phyloP scores from a whole-genome alignment of 2,797 vertebrate genomes.

The Mus spretus region DNA sequence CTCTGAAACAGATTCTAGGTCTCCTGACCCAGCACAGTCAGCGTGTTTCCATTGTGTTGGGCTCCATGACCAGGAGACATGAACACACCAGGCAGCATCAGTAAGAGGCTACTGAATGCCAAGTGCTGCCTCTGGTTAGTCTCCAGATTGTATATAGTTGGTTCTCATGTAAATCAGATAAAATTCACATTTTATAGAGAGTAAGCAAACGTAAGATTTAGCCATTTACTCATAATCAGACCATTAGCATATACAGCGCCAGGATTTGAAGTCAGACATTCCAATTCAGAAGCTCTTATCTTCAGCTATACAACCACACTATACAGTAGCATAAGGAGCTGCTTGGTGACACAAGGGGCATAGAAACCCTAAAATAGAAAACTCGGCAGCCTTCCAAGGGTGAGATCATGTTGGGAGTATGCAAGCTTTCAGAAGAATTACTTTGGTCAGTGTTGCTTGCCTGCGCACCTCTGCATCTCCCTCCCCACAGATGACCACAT shows the following conservation, averaged over 20 bases:
- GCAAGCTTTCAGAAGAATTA: slow-evolving; percentile 75
- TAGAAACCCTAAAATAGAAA: slow-evolving; percentile 78
- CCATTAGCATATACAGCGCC: slow-evolving; percentile 13
- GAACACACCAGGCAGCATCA: neutral
- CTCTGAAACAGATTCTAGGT: neutral
- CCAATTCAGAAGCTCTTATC: neutral
- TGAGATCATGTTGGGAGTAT: slow-evolving; percentile 74
- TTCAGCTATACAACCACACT: slow-evolving; percentile 1
- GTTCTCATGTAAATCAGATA: slow-evolving; percentile 9
- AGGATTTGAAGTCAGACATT: slow-evolving; percentile 56
- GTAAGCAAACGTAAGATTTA: slow-evolving; percentile 42
- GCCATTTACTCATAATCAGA: slow-evolving; percentile 27
- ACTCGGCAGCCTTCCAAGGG: slow-evolving; percentile 76
- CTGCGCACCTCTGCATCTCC: slow-evolving; percentile 21
- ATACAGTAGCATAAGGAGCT: slow-evolving; percentile 57
- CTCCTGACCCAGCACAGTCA: neutral
- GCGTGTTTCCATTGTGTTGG: neutral
- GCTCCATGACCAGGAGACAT: neutral
- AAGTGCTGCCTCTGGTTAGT: neutral
- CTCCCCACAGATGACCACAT: slow-evolving; percentile 56
- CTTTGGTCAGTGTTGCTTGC: slow-evolving; percentile 70
- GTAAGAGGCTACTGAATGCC: neutral
- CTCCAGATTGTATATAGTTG: neutral
- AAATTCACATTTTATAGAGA: slow-evolving; percentile 45
- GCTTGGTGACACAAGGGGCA: slow-evolving; percentile 65